A percentile compares a stretch with the other conserved stretches of the same genome.
Conservation (phyloP, 23 tunicate species). For the Phallusia fumigata region DNA sequence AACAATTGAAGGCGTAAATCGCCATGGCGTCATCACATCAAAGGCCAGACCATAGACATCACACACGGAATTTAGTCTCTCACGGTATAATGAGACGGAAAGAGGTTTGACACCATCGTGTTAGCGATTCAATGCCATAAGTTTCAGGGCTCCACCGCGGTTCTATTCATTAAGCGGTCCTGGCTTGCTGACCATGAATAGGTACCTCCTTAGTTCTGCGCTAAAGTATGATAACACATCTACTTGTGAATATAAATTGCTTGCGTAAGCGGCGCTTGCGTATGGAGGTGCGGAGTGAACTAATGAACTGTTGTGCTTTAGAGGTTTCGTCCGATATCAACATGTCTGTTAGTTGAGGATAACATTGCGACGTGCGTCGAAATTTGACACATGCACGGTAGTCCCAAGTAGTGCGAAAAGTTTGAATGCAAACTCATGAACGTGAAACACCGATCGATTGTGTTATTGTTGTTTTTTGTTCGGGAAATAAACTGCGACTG, state of each 20-base stretch:
- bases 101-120: not conserved
- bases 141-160: not conserved
- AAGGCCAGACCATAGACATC: not conserved
- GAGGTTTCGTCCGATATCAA: not conserved
- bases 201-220: not conserved
- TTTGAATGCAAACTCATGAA: too few species aligned
- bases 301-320: not conserved
- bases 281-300: not conserved
- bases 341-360: too few species aligned
- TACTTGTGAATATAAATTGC: not conserved
- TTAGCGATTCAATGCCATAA: not conserved
- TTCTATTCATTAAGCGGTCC: not conserved
- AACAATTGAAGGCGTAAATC: not conserved
- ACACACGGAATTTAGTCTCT: not conserved
- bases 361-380: too few species aligned
- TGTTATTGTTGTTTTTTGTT: too few species aligned
- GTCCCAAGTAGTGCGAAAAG: too few species aligned
- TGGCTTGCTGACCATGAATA: not conserved
- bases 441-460: too few species aligned
- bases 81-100: not conserved
- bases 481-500: too few species aligned
- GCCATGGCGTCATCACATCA: not conserved
- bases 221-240: not conserved
- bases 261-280: not conserved
- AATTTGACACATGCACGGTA: too few species aligned